phyloP scores from a whole-genome alignment of 2,113 vertebrate species.

The Spheniscus mendiculus region DNA sequence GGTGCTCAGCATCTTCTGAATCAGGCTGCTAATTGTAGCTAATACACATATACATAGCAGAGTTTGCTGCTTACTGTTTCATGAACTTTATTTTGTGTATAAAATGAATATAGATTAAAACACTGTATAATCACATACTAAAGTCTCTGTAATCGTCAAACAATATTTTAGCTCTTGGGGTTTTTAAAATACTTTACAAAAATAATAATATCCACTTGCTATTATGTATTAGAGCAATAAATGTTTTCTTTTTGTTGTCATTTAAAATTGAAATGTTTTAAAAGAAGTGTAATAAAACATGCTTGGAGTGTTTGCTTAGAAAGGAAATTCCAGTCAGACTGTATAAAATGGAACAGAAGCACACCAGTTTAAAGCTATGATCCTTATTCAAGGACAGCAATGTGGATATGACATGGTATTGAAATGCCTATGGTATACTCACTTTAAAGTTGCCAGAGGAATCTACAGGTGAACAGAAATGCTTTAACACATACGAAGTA shows the following conservation, averaged over 20 bases:
- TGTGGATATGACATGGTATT: background rate
- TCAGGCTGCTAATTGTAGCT: conserved; percentile 31
- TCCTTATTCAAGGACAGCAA: background rate
- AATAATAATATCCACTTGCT: conserved; percentile 19
- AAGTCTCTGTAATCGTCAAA: conserved; percentile 63
- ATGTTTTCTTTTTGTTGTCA: conserved; percentile 53
- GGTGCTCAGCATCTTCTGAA: conserved; percentile 30
- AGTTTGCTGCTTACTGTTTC: conserved; percentile 27
- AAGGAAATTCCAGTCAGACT: background rate
- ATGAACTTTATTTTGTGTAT: conserved; percentile 38
- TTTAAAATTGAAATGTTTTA: conserved; percentile 46
- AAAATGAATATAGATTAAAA: conserved; percentile 55
- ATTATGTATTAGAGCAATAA: conserved; percentile 67
- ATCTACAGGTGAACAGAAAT: background rate
- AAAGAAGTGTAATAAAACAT: conserved; percentile 20
- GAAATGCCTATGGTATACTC: background rate
- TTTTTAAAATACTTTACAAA: conserved; percentile 48
- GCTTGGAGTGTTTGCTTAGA: conserved; percentile 3
- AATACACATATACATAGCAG: background rate
- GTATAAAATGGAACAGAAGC: background rate
- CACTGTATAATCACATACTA: conserved; percentile 53
- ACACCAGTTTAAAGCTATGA: background rate
- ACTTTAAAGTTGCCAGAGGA: background rate
- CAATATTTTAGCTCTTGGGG: conserved; percentile 24
- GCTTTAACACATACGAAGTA: background rate